Evolutionary conservation across 2,797 vertebrate species (phyloP), one percentile per base, ranked within the genome.

Genomic region (Calcarius lapponicus): DNA sequence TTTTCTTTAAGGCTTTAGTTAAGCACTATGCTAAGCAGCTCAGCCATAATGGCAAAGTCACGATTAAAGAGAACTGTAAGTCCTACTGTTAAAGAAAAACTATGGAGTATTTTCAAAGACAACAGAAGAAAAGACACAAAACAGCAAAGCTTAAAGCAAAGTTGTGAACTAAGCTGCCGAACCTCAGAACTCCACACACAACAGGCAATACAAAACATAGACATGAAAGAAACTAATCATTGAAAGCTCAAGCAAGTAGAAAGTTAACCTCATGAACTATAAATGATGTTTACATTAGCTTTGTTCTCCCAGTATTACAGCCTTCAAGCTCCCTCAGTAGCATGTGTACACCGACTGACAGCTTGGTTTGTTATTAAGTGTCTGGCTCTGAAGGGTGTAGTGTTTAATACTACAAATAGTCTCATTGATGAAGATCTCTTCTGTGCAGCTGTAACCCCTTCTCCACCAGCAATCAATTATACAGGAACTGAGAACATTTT

Each of bases 261-360:
- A 92, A 74, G 54, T 91, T 90, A 91, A 86, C 75, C 79, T 92
- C 70, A 34, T 60, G 79, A 94, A 92, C 91, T 81, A 38, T n/a
- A 91, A 88, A 92, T 56, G 57, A 74, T 66, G 69, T 81, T 94
- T 93, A 90, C 66, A 58, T 86, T 80, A 91, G 69, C 38, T 93
- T 75, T 87, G 28, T 69, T 72, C 75, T 94, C 34, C 78, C 73
- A 69, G 0, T 62, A 72, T 56, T 54, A 84, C 43, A 80, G 85
- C 47, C 42, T 83, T 75, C 81, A 61, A 65, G n/a, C 66, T 92
- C 50, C 72, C 24, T 18, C 72, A 82, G 45, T 14, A 91, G 32
- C 12, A 67, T 1, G 9, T 6, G 20, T 3, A 65, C 73, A 86
- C 25, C 0, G 0, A 65, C 38, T 38, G 89, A 76, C 65, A 89